These are phyloP conservation scores for Halyomorpha halys DNA, from an alignment of 1,140 invertebrate species.

Conservation along the genomic window DNA sequence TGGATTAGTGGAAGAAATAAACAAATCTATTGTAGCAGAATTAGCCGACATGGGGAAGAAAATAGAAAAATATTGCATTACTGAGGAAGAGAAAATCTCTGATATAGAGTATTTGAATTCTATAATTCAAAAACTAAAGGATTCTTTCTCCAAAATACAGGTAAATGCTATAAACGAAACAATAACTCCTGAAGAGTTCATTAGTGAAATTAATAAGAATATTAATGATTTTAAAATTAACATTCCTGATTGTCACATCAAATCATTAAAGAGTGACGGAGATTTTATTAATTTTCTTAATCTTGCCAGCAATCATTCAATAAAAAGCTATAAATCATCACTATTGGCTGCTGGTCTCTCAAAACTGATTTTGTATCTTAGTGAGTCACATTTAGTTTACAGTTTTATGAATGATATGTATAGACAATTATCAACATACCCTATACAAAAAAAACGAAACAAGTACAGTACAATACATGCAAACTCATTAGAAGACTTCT, in stretches of 20 bases:
- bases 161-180: too few relatives aligned
- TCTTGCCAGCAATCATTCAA: neutral
- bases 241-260: neutral
- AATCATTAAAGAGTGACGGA: neutral
- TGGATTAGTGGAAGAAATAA: slow-evolving; percentile 3
- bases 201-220: neutral
- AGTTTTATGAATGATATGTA: neutral
- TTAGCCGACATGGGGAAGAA: neutral
- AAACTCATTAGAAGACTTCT: neutral
- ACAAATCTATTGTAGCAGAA: neutral
- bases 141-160: too few relatives aligned
- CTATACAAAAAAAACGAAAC: neutral
- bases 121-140: neutral
- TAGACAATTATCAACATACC: neutral
- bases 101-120: neutral
- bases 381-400: neutral
- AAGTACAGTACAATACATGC: too few relatives aligned
- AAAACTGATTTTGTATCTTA: neutral
- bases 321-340: neutral
- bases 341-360: neutral
- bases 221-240: neutral
- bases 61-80: neutral
- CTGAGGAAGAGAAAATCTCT: neutral
- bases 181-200: neutral
- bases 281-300: neutral